phyloP scores from a whole-genome alignment of 2,888 invertebrate species.

The Timandra comae region DNA sequence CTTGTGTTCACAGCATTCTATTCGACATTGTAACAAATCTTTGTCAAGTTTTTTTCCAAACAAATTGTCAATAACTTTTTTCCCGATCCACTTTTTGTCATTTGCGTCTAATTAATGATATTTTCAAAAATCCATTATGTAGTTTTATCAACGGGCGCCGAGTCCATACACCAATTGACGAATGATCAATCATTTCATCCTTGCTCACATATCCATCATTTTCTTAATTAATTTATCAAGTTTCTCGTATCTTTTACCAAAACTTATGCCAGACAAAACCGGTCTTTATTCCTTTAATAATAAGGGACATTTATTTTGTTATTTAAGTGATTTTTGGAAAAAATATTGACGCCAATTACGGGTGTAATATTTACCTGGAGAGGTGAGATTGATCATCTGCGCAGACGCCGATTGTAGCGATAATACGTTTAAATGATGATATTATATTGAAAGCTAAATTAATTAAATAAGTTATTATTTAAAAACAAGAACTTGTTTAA shows the following conservation, averaged over 20 bases:
- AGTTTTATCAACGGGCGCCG: constrained; percentile 37
- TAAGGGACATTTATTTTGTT: constrained; percentile 7
- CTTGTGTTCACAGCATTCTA: too few species aligned
- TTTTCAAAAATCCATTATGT: constrained; percentile 13
- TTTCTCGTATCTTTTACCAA: constrained; percentile 14
- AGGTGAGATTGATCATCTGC: constrained; percentile 44
- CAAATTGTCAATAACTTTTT: too few species aligned
- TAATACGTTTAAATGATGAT: constrained; percentile 19
- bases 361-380: constrained; percentile 36
- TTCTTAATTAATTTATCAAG: constrained; percentile 47
- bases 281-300: constrained; percentile 10
- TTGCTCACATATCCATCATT: constrained; percentile 42
- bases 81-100: too few species aligned
- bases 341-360: constrained; percentile 38
- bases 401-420: constrained; percentile 35
- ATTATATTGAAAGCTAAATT: constrained; percentile 7
- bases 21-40: too few species aligned
- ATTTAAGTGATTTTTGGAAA: constrained; percentile 19
- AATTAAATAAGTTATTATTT: too few species aligned
- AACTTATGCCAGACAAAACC: constrained; percentile 8
- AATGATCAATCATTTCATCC: constrained; percentile 54
- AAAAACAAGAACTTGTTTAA: too few species aligned
- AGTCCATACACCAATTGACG: constrained; percentile 41
- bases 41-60: too few species aligned
- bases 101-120: too few species aligned